A percentile compares a stretch with the other conserved stretches of the same genome.
Evolutionary conservation across 2,797 vertebrate genomes (phyloP).

Genomic region (Botia almorhae): DNA sequence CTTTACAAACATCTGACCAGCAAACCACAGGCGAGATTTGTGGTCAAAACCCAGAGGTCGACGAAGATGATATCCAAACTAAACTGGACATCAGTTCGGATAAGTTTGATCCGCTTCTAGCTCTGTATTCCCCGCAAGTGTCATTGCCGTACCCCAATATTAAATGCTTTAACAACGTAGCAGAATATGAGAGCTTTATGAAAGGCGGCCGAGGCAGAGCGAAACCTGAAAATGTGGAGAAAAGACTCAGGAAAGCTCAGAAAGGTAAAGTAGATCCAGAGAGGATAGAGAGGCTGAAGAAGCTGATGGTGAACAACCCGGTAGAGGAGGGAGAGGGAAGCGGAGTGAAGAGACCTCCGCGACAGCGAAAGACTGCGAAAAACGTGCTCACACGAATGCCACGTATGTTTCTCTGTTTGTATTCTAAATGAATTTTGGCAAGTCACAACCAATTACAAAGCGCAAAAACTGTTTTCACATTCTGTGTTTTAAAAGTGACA

Average conservation of each 20-base stretch:
- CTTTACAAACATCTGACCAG: slow-evolving; percentile 21
- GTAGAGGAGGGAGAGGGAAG: slow-evolving; percentile 64
- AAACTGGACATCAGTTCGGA: slow-evolving; percentile 86
- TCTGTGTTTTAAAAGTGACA: neutral
- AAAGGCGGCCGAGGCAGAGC: slow-evolving; percentile 79
- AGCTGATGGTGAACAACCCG: slow-evolving; percentile 80
- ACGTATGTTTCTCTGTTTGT: slow-evolving; percentile 71
- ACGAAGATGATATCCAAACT: slow-evolving; percentile 63
- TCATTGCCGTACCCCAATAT: slow-evolving; percentile 85
- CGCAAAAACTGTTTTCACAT: slow-evolving; percentile 58
- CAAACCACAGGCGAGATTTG: slow-evolving; percentile 47
- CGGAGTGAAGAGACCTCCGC: slow-evolving; percentile 54
- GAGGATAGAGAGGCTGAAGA: slow-evolving; percentile 83
- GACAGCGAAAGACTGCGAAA: slow-evolving; percentile 74
- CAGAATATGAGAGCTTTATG: slow-evolving; percentile 91
- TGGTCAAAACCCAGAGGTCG: slow-evolving; percentile 18
- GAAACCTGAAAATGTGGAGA: slow-evolving; percentile 81
- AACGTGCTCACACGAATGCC: slow-evolving; percentile 94
- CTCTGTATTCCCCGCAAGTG: slow-evolving; percentile 83
- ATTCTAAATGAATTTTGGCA: neutral
- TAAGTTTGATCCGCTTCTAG: slow-evolving; percentile 87
- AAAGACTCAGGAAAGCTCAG: slow-evolving; percentile 69
- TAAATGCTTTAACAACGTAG: slow-evolving; percentile 91
- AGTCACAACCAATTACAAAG: neutral
- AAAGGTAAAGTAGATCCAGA: slow-evolving; percentile 80